Conservation (phyloP, 2,888 invertebrate genomes). For the Nomada fucata region DNA sequence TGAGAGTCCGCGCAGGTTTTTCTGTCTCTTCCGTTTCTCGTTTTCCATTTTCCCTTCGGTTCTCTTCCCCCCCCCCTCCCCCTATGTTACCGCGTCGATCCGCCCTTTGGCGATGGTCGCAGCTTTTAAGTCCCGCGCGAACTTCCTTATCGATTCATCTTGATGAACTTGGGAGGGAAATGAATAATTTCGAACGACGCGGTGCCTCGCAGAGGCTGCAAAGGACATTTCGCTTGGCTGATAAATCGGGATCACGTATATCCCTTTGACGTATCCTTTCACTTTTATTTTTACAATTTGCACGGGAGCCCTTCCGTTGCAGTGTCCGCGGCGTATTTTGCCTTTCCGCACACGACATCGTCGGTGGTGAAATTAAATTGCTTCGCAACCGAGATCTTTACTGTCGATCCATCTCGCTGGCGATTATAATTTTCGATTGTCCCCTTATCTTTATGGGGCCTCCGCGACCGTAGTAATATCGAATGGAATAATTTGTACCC, state of each 20-base stretch:
- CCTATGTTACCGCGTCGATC: background rate
- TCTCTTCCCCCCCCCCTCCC: constrained; percentile 15
- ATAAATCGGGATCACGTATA: background rate
- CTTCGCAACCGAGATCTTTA: constrained; percentile 1
- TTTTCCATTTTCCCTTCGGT: background rate
- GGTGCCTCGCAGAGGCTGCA: constrained; percentile 51
- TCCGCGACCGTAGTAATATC: background rate
- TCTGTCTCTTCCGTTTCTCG: background rate
- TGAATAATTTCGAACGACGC: constrained; percentile 65
- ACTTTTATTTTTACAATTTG: background rate
- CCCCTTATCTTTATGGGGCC: constrained; percentile 16
- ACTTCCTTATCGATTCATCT: background rate
- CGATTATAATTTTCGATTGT: constrained; percentile 14
- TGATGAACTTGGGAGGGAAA: constrained; percentile 36
- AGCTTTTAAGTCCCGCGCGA: constrained; percentile 19
- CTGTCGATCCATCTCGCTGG: background rate
- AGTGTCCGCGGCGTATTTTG: background rate
- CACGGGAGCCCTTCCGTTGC: background rate
- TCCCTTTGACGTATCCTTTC: background rate
- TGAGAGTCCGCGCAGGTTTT: constrained; percentile 60
- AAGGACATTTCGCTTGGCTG: constrained; percentile 45
- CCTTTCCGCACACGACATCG: background rate
- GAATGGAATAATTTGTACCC: background rate
- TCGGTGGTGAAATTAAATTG: background rate
- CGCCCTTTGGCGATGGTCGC: background rate